phyloP scores from a whole-genome alignment of 2,888 invertebrate genomes.

The Drosophila peninsularis region DNA sequence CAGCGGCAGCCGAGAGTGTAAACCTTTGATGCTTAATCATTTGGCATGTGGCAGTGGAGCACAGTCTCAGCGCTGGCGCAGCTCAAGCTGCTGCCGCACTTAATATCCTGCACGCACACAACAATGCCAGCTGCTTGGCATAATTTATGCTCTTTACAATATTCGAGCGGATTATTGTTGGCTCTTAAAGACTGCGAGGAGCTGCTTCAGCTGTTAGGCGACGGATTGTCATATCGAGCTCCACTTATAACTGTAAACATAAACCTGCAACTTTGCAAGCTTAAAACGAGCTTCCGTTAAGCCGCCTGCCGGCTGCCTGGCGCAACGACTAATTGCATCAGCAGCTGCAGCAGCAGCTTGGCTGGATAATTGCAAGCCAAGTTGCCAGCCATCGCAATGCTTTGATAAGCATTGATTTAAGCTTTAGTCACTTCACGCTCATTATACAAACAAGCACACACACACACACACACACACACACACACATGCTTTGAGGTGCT shows the following conservation, averaged over 20 bases:
- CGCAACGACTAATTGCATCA: slow-evolving; percentile 48
- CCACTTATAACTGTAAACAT: slow-evolving; percentile 21
- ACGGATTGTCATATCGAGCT: neutral
- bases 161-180: slow-evolving; percentile 50
- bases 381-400: slow-evolving; percentile 22
- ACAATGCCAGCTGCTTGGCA: slow-evolving; percentile 32
- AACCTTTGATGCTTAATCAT: slow-evolving; percentile 73
- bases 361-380: slow-evolving; percentile 24
- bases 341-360: slow-evolving; percentile 17
- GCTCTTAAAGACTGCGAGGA: slow-evolving; percentile 19
- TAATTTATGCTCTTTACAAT: slow-evolving; percentile 58
- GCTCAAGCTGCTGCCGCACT: slow-evolving; percentile 46
- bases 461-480: slow-evolving; percentile 8
- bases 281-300: slow-evolving; percentile 29
- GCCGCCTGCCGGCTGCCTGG: too few relatives aligned
- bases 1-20: slow-evolving; percentile 26
- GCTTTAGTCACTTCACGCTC: slow-evolving; percentile 53
- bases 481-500: slow-evolving; percentile 28
- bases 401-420: slow-evolving; percentile 57
- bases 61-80: slow-evolving; percentile 15
- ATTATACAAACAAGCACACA: slow-evolving; percentile 36
- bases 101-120: slow-evolving; percentile 48
- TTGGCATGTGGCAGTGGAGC: slow-evolving; percentile 34
- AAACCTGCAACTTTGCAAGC: slow-evolving; percentile 24
- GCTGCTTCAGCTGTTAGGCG: neutral